A percentile compares a stretch with the other conserved stretches of the same genome.
These are phyloP conservation scores for Cherax destructor DNA, from an alignment of 1,140 invertebrate species.

Conservation along the genomic window DNA sequence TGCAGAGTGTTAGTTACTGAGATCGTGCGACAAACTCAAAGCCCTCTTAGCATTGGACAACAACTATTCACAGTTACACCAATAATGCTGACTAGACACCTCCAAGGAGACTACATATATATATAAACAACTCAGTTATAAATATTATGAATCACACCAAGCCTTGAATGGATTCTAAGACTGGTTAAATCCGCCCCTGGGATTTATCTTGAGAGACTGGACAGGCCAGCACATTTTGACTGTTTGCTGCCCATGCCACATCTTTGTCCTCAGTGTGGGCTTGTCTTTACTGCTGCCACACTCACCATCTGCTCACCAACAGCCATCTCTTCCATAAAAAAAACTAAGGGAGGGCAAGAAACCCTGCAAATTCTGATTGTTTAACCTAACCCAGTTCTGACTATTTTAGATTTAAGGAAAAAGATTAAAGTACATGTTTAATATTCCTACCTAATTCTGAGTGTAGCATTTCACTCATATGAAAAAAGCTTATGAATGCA, in stretches of 20 bases:
- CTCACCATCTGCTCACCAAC: constrained; percentile 35
- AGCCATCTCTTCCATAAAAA: constrained; percentile 59
- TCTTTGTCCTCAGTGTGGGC: constrained; percentile 22
- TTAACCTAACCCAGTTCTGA: constrained; percentile 60
- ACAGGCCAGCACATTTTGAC: constrained; percentile 37
- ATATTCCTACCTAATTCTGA: constrained; percentile 61
- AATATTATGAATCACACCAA: constrained; percentile 47
- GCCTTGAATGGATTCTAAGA: constrained; percentile 35
- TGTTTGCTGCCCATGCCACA: constrained; percentile 19
- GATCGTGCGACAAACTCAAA: constrained; percentile 52
- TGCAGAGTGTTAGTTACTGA: constrained; percentile 55
- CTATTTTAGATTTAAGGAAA: constrained; percentile 51
- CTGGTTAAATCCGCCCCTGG: background rate
- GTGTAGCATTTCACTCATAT: constrained; percentile 44
- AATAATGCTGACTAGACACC: constrained; percentile 66
- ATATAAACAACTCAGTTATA: constrained; percentile 45
- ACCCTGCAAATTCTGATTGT: constrained; percentile 57
- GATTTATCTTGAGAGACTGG: constrained; percentile 35
- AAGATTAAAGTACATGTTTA: constrained; percentile 58
- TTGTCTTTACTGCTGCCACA: constrained; percentile 18
- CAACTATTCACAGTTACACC: constrained; percentile 52
- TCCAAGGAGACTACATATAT: constrained; percentile 57
- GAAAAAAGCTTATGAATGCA: constrained; percentile 61
- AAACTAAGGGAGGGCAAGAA: constrained; percentile 58
- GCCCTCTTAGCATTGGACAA: constrained; percentile 43